Evolutionary conservation across 1,140 invertebrate species (phyloP), one percentile per base, ranked within the genome.

Genomic region (Heliconius himera): DNA sequence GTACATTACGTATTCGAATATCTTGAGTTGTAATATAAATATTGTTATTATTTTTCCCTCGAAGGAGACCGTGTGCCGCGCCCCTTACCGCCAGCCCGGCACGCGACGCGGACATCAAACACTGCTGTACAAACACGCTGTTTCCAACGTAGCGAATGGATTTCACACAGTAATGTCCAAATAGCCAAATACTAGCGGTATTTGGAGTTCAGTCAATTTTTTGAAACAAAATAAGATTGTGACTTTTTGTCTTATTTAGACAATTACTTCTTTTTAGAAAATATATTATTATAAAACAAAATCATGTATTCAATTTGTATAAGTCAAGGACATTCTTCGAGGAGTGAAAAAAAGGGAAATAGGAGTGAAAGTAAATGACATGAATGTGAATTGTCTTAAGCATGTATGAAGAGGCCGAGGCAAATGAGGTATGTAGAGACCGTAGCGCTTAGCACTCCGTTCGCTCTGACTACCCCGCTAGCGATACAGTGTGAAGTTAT

Each of bases 91-190:
- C 71, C 16, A 26, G 73, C 41, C 77, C 78, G 87, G 88, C 88
- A 90, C 88, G 89, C 89, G 89, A 88, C 89, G 84, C 79, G 71
- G 49, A 83, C 83, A 84, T 88, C 82, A 85, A 88, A 88, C 85
- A 88, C 87, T 85, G 82, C 83, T 83, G 82, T 78, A 79, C 77
- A 74, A 41, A 46, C 76, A 51, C 54, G 82, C 70, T 38, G 70
- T 72, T 72, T 72, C 22, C 20, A n/a, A 72, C 82, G 85, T 84
- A 70, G 81, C 85, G 83, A 91, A 90, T 91, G 72, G 85, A 89
- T 90, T 91, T 82, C 78, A 87, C 77, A 78, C 46, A 16, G 70
- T 70, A 76, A 66, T 72, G 29, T 56, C 73, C 70, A 54, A 74
- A 80, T 73, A 74, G 41, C 73, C 70, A 54, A 71, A 80, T 76